Evolutionary conservation across 1,140 invertebrate species (phyloP).

Genomic region (Bactericera cockerelli): DNA sequence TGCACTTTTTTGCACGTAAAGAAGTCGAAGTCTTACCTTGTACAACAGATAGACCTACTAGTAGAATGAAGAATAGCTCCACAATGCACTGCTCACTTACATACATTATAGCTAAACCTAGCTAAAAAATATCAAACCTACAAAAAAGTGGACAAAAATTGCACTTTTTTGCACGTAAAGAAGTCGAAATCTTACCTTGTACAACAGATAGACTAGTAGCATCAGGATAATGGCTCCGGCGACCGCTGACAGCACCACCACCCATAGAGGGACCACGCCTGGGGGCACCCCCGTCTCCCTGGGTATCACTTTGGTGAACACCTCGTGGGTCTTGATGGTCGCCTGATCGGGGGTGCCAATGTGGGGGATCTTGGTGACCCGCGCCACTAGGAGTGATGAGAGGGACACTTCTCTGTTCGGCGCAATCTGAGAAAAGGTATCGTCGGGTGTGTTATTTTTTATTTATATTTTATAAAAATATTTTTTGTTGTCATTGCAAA

Average conservation of each 20-base stretch:
- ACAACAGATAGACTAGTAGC: slow-evolving; percentile 61
- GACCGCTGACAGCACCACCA: slow-evolving; percentile 70
- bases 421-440: slow-evolving; percentile 32
- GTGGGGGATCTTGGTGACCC: slow-evolving; percentile 55
- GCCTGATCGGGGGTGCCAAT: slow-evolving; percentile 45
- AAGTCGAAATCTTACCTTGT: slow-evolving; percentile 65
- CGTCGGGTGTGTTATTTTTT: too few relatives aligned
- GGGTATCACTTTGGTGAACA: slow-evolving; percentile 48
- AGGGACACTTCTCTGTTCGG: slow-evolving; percentile 39
- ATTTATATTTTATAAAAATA: too few relatives aligned
- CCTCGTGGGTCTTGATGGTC: slow-evolving; percentile 39
- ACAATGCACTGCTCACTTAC: too few relatives aligned
- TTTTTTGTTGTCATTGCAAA: too few relatives aligned
- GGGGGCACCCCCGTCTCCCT: slow-evolving; percentile 37
- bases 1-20: too few relatives aligned
- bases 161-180: too few relatives aligned
- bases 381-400: slow-evolving; percentile 54
- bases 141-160: too few relatives aligned
- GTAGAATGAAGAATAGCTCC: too few relatives aligned
- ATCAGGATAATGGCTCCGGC: slow-evolving; percentile 66
- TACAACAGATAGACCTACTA: too few relatives aligned
- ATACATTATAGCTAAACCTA: too few relatives aligned
- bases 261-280: slow-evolving; percentile 70
- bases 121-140: too few relatives aligned
- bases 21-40: too few relatives aligned